Conservation (phyloP, 2,113 vertebrate species). For the Rhinolophus sinicus region DNA sequence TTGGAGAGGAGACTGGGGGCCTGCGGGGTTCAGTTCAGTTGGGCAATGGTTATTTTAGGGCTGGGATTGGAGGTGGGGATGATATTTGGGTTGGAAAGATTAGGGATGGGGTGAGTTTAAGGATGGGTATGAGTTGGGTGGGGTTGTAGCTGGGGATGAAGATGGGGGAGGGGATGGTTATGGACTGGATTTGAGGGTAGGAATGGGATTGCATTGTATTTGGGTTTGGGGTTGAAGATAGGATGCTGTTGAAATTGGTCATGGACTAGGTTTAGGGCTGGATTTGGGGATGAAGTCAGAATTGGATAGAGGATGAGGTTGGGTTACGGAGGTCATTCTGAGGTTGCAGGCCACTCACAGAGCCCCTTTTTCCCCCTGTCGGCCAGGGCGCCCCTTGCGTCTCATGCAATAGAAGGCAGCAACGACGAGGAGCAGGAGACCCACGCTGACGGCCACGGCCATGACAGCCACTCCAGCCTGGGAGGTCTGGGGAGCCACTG, state of each 20-base stretch:
- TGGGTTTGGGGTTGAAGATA: too few species aligned
- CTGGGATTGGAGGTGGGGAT: not conserved
- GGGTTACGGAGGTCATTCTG: not conserved
- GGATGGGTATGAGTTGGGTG: too few species aligned
- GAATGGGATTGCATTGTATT: not conserved
- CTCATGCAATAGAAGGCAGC: slow-evolving; percentile 91
- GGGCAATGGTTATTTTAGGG: not conserved
- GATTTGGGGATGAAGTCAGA: not conserved
- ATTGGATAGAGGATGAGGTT: accelerated
- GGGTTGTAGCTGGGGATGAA: not conserved
- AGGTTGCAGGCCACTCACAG: slow-evolving; percentile 86
- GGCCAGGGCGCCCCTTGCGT: slow-evolving; percentile 89
- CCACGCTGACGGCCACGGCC: slow-evolving; percentile 93
- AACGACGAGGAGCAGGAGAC: slow-evolving; percentile 91
- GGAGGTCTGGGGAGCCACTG: slow-evolving; percentile 84
- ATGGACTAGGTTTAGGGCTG: too few species aligned
- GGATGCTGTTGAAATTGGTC: not conserved
- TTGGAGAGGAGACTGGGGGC: not conserved
- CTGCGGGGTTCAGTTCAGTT: not conserved
- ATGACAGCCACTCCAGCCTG: slow-evolving; percentile 91
- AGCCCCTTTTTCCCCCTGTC: slow-evolving; percentile 86
- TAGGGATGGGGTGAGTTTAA: not conserved
- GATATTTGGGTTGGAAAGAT: not conserved
- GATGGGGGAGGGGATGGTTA: not conserved
- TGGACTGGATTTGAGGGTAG: not conserved